These are phyloP conservation scores for Esox niger DNA, from an alignment of 2,113 vertebrate species.

Conservation along the genomic window DNA sequence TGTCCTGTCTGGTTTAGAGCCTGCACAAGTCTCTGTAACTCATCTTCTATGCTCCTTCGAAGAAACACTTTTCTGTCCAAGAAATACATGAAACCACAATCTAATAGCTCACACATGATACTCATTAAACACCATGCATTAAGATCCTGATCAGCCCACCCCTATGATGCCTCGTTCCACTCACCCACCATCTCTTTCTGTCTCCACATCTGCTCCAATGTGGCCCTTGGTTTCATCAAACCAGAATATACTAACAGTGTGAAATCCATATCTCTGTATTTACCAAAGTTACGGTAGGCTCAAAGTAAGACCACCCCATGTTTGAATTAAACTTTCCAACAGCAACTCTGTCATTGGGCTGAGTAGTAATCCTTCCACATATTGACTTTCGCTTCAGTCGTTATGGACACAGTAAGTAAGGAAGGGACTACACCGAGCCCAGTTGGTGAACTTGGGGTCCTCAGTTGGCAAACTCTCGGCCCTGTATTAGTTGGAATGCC, in stretches of 20 bases:
- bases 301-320: not conserved
- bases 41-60: constrained; percentile 19
- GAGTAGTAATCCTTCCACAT: not conserved
- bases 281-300: not conserved
- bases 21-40: constrained; percentile 14
- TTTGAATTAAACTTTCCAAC: not conserved
- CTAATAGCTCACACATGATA: constrained; percentile 57
- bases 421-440: not conserved
- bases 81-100: constrained; percentile 27
- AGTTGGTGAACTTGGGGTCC: constrained; percentile 1
- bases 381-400: not conserved
- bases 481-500: not conserved
- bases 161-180: not conserved
- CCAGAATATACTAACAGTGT: not conserved
- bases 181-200: constrained; percentile 29
- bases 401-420: not conserved
- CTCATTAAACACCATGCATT: constrained; percentile 27
- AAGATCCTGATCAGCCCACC: constrained; percentile 14
- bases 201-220: not conserved
- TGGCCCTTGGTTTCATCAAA: not conserved
- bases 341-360: not conserved
- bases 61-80: constrained; percentile 45
- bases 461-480: not conserved
- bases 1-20: constrained; percentile 18
- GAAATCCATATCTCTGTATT: not conserved